Evolutionary conservation across 1,140 invertebrate genomes (phyloP).

Genomic region (Drosophila pseudoobscura): DNA sequence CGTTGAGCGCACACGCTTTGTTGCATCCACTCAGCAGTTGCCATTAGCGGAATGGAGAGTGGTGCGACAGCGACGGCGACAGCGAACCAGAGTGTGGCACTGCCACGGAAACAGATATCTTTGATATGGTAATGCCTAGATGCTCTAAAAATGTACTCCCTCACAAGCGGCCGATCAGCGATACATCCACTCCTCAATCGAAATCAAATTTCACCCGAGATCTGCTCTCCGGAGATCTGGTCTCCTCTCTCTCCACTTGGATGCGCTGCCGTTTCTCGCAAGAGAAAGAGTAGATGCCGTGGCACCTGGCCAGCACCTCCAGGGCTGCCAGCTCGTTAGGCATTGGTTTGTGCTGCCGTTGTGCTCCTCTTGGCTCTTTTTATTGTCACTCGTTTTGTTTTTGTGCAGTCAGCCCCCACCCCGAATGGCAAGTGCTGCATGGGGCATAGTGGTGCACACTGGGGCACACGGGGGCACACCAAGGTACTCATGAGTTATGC

Average conservation of each 20-base stretch:
- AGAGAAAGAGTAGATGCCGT: constrained; percentile 3
- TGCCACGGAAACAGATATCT: constrained; percentile 10
- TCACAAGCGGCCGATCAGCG: background rate
- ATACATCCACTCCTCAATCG: background rate
- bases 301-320: constrained; percentile 2
- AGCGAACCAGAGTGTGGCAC: constrained; percentile 1
- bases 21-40: constrained; percentile 78
- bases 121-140: constrained; percentile 42
- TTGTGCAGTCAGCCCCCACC: constrained; percentile 56
- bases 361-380: constrained; percentile 15
- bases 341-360: constrained; percentile 26
- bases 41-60: constrained; percentile 51
- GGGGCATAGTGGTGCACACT: constrained; percentile 3
- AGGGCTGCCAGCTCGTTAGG: constrained; percentile 40
- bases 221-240: too few species aligned
- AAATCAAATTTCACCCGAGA: too few species aligned
- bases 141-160: constrained; percentile 14
- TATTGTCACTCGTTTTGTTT: constrained; percentile 61
- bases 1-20: constrained; percentile 60
- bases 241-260: too few species aligned
- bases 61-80: constrained; percentile 5
- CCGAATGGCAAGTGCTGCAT: constrained; percentile 43
- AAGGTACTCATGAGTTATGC: constrained; percentile 57
- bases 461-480: background rate
- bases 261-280: too few species aligned